These are phyloP conservation scores for Spinus olivaceus DNA, from an alignment of 2,797 vertebrate species.

Conservation along the genomic window DNA sequence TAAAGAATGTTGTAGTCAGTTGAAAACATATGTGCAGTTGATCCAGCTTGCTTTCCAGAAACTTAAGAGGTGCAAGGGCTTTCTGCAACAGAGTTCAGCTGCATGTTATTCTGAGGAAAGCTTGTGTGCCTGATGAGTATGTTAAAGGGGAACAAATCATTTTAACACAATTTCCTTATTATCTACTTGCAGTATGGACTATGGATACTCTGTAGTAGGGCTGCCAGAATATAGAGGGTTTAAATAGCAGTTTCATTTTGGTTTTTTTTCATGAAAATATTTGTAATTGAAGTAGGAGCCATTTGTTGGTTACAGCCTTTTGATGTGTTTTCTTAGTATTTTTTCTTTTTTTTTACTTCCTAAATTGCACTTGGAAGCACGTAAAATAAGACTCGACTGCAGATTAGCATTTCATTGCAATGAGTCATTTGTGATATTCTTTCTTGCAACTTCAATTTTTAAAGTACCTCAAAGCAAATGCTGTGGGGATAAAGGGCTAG, in stretches of 20 bases:
- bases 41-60: constrained; percentile 62
- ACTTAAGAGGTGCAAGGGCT: not conserved
- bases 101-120: constrained; percentile 50
- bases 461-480: constrained; percentile 59
- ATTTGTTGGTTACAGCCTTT: constrained; percentile 32
- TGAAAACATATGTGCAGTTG: constrained; percentile 50
- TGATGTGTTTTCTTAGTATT: constrained; percentile 9
- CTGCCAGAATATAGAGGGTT: constrained; percentile 8
- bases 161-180: constrained; percentile 58
- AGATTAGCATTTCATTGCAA: constrained; percentile 41
- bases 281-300: constrained; percentile 13
- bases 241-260: not conserved
- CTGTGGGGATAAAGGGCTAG: constrained; percentile 60
- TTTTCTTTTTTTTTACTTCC: constrained; percentile 33
- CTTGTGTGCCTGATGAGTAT: constrained; percentile 63
- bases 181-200: constrained; percentile 38
- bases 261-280: not conserved
- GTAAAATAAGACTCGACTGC: constrained; percentile 40
- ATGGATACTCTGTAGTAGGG: constrained; percentile 1
- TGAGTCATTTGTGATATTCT: constrained; percentile 38
- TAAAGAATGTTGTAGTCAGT: constrained; percentile 43
- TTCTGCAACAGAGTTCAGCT: constrained; percentile 33
- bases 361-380: constrained; percentile 52
- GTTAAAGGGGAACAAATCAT: constrained; percentile 73
- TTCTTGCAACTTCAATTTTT: constrained; percentile 50